These are phyloP conservation scores for Peromyscus maniculatus DNA, from an alignment of 2,113 vertebrate species.

Conservation along the genomic window DNA sequence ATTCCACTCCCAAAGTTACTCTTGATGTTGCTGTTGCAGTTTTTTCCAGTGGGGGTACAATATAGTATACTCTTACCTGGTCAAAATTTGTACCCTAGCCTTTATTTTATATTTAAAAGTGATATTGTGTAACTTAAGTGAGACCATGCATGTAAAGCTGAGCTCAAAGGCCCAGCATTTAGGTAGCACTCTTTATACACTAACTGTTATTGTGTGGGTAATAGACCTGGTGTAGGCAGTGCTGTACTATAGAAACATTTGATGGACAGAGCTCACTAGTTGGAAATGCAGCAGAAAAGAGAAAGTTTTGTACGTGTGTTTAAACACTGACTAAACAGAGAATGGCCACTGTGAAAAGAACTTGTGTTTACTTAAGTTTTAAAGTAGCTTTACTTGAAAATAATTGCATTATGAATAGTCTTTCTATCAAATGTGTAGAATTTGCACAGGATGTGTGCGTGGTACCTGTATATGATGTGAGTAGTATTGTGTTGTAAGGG, in stretches of 20 bases:
- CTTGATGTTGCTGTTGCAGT: not conserved
- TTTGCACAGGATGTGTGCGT: not conserved
- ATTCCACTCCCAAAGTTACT: not conserved
- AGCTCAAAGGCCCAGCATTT: not conserved
- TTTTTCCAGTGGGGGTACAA: not conserved
- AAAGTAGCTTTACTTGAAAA: constrained; percentile 30
- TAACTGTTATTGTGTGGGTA: not conserved
- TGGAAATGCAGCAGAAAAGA: constrained; percentile 40
- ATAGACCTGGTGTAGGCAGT: not conserved
- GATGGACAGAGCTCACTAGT: not conserved
- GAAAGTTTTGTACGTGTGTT: constrained; percentile 31
- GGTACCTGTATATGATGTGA: not conserved
- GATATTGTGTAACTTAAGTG: not conserved
- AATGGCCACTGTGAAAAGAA: constrained; percentile 44
- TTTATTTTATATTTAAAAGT: constrained; percentile 26
- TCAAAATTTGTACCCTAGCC: constrained; percentile 39
- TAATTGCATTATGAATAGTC: constrained; percentile 36
- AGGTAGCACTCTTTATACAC: not conserved
- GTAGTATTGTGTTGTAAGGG: not conserved
- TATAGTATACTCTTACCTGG: constrained; percentile 29
- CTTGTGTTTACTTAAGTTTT: constrained; percentile 27
- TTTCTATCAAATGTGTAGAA: not conserved
- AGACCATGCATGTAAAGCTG: not conserved
- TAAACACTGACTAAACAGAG: constrained; percentile 54
- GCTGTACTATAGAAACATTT: not conserved